Base-by-base conservation (phyloP, 2,888 invertebrate species). In the Lasioglossum vierecki region DNA sequence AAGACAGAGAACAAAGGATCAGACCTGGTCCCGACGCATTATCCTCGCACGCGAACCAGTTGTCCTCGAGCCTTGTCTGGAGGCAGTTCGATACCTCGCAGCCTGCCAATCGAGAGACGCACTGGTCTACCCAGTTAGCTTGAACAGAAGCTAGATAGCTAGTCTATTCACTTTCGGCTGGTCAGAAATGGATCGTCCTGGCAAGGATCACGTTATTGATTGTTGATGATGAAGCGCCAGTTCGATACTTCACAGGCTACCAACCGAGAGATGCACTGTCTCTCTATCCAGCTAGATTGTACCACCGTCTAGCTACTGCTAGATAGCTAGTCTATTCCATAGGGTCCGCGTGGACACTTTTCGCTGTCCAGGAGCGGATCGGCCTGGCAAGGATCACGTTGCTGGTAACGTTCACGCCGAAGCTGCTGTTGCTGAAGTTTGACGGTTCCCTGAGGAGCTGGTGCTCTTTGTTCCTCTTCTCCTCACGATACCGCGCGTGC, bases 401-500 rank as follows among this genome's bases (percentile, higher is more conserved):
- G 26, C 13, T 2, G 60, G 22, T 9, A 8, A 22, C 22, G 53
- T 22, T 22, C 3, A 53, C 22, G 22, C 9, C 9, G 53, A 53
- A n/a, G 53, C 53, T 53, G 53, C 22, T 22, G 6, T 53, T 8
- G 53, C 53, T 53, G 53, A 53, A 8, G 53, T 22, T n/a, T 22
- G 53, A 53, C 53, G 30, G 15, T 63, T 85, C 85, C 60, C 70
- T 63, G 35, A 60, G 22, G 15, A 76, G 35, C 73, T 57, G 63
- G 15, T 60, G 79, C 63, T 60, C 71, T 82, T 60, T 79, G 81
- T 72, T 86, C 70, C 82, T 82, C 79, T 79, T 81, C 77, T 90
- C 86, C 84, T 89, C 88, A 79, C 89, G 90, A 83, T 87, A 88
- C 46, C 91, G 89, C 90, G 90, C 89, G 90, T 89, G 91, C 88